Percentiles rank a stretch among this genome's conserved stretches.
These are phyloP conservation scores for Bicyclus anynana DNA, from an alignment of 1,140 invertebrate species.

Conservation along the genomic window DNA sequence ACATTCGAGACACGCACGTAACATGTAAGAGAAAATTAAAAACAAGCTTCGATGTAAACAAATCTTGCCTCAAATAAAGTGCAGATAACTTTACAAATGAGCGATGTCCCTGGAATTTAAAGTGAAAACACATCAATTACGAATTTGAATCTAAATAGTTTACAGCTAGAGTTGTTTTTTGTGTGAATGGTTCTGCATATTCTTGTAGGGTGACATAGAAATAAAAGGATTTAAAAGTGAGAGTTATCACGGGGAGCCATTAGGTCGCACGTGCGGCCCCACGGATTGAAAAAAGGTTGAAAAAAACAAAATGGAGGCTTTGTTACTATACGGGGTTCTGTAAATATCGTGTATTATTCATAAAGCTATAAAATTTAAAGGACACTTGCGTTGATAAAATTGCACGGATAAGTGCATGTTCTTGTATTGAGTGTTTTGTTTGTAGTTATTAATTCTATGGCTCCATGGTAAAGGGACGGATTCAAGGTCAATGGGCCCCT, in stretches of 20 bases:
- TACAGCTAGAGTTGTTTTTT: constrained; percentile 26
- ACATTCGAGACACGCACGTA: constrained; percentile 45
- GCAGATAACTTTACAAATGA: constrained; percentile 74
- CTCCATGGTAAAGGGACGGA: no score
- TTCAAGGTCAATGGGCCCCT: no score
- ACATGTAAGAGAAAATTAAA: constrained; percentile 37
- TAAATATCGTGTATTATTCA: constrained; percentile 9
- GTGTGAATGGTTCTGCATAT: constrained; percentile 1
- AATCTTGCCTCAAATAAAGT: constrained; percentile 71
- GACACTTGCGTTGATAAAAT: background rate
- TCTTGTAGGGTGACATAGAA: constrained; percentile 58
- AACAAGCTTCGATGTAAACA: constrained; percentile 57
- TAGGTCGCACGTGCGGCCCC: constrained; percentile 69
- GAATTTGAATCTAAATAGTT: constrained; percentile 18
- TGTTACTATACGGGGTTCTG: constrained; percentile 30
- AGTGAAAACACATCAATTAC: constrained; percentile 24
- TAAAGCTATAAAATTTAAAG: background rate
- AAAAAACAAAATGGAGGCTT: constrained; percentile 32
- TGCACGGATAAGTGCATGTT: background rate
- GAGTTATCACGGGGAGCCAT: constrained; percentile 73
- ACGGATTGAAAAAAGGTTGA: constrained; percentile 49
- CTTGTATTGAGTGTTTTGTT: background rate
- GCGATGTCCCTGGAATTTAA: constrained; percentile 70
- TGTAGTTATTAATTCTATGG: no score
- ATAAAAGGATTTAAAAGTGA: constrained; percentile 72